These are phyloP conservation scores for Acrocephalus arundinaceus DNA, from an alignment of 2,113 vertebrate species.

Conservation along the genomic window DNA sequence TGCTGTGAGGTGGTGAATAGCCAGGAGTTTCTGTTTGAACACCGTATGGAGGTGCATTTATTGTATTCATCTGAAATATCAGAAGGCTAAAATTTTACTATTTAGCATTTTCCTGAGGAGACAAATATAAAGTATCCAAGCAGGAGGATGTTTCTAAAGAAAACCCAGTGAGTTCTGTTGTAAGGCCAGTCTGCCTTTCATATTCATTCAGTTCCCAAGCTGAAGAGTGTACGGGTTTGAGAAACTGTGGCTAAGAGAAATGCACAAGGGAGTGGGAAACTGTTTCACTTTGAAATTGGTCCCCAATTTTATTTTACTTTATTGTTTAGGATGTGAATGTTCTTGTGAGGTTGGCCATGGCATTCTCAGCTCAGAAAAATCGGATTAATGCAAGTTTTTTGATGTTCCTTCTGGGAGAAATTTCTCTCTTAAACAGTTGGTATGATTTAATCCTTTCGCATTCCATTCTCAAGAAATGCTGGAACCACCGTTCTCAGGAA, in stretches of 20 bases:
- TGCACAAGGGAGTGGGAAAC: background rate
- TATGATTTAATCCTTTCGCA: background rate
- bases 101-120: background rate
- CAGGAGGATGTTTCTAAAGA: background rate
- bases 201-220: background rate
- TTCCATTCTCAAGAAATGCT: conserved; percentile 33
- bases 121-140: background rate
- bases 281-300: background rate
- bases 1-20: background rate
- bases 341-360: background rate
- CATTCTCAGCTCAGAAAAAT: conserved; percentile 12
- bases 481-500: background rate
- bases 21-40: background rate
- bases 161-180: background rate
- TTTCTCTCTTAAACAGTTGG: background rate
- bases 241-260: background rate
- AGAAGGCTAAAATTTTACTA: background rate
- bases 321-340: background rate
- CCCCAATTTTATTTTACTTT: background rate
- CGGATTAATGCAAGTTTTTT: conserved; percentile 31
- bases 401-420: conserved; percentile 8
- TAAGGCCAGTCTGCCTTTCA: background rate
- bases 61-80: background rate
- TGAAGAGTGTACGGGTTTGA: background rate
- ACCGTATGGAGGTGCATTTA: background rate